Percentiles rank a stretch among this genome's conserved stretches.
Conservation (phyloP, 2,888 invertebrate species). For the Platycheirus albimanus region DNA sequence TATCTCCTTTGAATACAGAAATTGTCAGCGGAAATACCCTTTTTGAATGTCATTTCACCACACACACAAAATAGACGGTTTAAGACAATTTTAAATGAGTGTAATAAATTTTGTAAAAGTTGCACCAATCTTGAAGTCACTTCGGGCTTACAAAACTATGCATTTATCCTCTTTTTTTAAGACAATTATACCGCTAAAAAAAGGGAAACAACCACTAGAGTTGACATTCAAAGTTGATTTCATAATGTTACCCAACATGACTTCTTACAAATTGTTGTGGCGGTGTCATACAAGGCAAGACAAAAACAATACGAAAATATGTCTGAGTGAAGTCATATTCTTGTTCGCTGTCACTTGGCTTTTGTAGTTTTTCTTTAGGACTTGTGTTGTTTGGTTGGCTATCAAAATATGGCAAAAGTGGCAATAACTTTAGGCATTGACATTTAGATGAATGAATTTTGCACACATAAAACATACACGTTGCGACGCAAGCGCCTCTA, state of each 20-base stretch:
- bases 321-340: slow-evolving; percentile 45
- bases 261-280: slow-evolving; percentile 56
- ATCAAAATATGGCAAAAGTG: too few relatives aligned
- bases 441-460: too few relatives aligned
- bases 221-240: slow-evolving; percentile 46
- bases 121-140: too few relatives aligned
- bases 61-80: too few relatives aligned
- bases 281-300: slow-evolving; percentile 34
- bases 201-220: neutral
- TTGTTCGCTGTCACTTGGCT: slow-evolving; percentile 58
- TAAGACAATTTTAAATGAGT: too few relatives aligned
- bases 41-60: slow-evolving; percentile 14
- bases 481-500: too few relatives aligned
- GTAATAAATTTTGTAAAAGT: neutral
- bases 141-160: too few relatives aligned
- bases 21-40: slow-evolving; percentile 58
- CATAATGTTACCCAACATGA: slow-evolving; percentile 58
- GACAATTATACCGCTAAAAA: neutral
- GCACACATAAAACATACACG: too few relatives aligned
- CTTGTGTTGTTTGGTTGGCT: too few relatives aligned
- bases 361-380: too few relatives aligned
- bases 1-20: slow-evolving; percentile 46
- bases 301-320: slow-evolving; percentile 25
- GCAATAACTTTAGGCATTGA: too few relatives aligned
- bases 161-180: too few relatives aligned